phyloP scores from a whole-genome alignment of 2,113 vertebrate species.

The Nothoprocta perdicaria region DNA sequence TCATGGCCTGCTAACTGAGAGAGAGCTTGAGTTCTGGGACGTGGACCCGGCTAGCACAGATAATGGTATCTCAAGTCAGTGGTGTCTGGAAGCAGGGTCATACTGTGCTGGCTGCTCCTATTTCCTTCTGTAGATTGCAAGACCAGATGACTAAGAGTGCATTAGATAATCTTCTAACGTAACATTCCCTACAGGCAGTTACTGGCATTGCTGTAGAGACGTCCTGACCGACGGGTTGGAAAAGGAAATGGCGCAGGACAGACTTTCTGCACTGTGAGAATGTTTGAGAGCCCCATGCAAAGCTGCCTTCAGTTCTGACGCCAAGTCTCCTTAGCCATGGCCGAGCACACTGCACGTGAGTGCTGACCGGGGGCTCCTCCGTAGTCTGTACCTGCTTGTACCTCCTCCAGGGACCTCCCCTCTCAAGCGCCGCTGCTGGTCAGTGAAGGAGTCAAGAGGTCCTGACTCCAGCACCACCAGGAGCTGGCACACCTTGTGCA shows the following conservation, averaged over 20 bases:
- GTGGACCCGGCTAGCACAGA: constrained; percentile 5
- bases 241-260: constrained; percentile 45
- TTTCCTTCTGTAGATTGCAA: constrained; percentile 48
- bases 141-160: constrained; percentile 34
- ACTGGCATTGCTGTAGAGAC: constrained; percentile 65
- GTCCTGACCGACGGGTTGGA: constrained; percentile 41
- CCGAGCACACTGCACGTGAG: constrained; percentile 60
- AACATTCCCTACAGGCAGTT: constrained; percentile 65
- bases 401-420: neutral
- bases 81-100: constrained; percentile 56
- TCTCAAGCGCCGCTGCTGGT: neutral
- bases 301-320: constrained; percentile 54
- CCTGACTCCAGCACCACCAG: neutral
- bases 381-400: constrained; percentile 20
- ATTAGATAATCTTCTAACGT: constrained; percentile 61
- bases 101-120: constrained; percentile 4
- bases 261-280: constrained; percentile 41
- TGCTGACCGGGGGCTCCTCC: constrained; percentile 36
- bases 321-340: constrained; percentile 62
- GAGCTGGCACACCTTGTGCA: neutral
- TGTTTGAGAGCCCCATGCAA: constrained; percentile 60
- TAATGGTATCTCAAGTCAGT: constrained; percentile 27
- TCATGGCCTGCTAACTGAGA: constrained; percentile 35
- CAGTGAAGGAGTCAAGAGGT: neutral
- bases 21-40: constrained; percentile 22